These are phyloP conservation scores for Barbus barbus DNA, from an alignment of 2,113 vertebrate genomes.

Conservation along the genomic window DNA sequence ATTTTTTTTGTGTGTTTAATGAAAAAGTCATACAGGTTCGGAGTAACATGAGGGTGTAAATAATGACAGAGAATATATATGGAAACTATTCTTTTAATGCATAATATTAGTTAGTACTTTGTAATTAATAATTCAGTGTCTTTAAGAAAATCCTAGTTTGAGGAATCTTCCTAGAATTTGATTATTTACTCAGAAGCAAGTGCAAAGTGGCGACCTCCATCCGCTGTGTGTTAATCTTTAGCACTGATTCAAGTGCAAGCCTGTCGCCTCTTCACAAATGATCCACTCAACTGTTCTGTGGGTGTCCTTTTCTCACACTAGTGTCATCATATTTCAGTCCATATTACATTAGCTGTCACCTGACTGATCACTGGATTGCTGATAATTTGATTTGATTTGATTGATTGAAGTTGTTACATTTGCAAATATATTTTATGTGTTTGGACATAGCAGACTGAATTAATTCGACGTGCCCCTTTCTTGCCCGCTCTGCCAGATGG, in stretches of 20 bases:
- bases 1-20: not conserved
- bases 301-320: slow-evolving; percentile 26
- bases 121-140: not conserved
- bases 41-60: not conserved
- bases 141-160: not conserved
- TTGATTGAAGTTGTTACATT: not conserved
- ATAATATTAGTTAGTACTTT: too few relatives aligned
- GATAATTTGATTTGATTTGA: not conserved
- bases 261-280: slow-evolving; percentile 5
- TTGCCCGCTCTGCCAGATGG: slow-evolving; percentile 81
- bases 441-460: not conserved
- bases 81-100: not conserved
- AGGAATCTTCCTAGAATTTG: slow-evolving; percentile 14
- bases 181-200: slow-evolving; percentile 4
- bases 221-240: slow-evolving; percentile 32
- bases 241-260: slow-evolving; percentile 12
- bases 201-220: slow-evolving; percentile 12
- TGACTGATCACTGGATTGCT: not conserved
- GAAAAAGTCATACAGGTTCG: not conserved
- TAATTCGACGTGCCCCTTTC: slow-evolving; percentile 29
- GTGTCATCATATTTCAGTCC: slow-evolving; percentile 8
- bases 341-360: not conserved
- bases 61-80: not conserved
- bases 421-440: not conserved
- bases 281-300: slow-evolving; percentile 36